These are phyloP conservation scores for Schizothorax lantsangensis DNA, from an alignment of 2,797 vertebrate genomes.

Conservation along the genomic window DNA sequence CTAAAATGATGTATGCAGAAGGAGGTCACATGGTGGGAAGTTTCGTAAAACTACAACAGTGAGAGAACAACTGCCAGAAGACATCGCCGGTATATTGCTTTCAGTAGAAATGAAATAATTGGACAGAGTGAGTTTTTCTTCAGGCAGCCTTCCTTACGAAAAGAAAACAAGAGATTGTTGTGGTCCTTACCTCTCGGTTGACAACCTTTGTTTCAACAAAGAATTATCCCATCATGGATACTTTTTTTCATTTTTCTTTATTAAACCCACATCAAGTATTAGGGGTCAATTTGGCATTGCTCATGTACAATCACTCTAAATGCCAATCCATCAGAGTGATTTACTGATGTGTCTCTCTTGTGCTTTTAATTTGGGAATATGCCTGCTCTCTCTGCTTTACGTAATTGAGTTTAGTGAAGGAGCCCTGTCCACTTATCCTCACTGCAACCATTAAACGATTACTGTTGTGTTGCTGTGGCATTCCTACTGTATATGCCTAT, in stretches of 20 bases:
- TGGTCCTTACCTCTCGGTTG: background rate
- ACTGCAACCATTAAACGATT: background rate
- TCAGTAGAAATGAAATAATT: conserved; percentile 11
- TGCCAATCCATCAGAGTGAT: conserved; percentile 27
- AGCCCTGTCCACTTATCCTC: conserved; percentile 6
- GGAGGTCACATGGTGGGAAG: conserved; percentile 2
- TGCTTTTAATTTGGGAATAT: conserved; percentile 29
- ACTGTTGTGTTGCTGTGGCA: background rate
- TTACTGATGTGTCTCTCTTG: conserved; percentile 34
- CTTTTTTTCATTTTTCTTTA: conserved; percentile 7
- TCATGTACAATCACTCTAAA: conserved; percentile 26
- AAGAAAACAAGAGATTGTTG: background rate
- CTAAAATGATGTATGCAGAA: conserved; percentile 9
- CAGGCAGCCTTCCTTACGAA: background rate
- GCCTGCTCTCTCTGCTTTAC: conserved; percentile 4
- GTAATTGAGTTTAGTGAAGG: conserved; percentile 19
- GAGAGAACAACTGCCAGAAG: conserved; percentile 2
- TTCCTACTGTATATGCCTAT: background rate
- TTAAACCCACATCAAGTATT: conserved; percentile 31
- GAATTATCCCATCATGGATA: background rate
- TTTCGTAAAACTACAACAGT: background rate
- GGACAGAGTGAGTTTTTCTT: conserved; percentile 17
- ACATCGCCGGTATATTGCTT: background rate
- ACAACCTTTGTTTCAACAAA: background rate
- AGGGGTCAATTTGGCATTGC: background rate